Percentiles rank a stretch among this genome's conserved stretches.
Evolutionary conservation across 53 echinoderm and acorn worm species (phyloP).

Genomic region (Apostichopus leukothele): DNA sequence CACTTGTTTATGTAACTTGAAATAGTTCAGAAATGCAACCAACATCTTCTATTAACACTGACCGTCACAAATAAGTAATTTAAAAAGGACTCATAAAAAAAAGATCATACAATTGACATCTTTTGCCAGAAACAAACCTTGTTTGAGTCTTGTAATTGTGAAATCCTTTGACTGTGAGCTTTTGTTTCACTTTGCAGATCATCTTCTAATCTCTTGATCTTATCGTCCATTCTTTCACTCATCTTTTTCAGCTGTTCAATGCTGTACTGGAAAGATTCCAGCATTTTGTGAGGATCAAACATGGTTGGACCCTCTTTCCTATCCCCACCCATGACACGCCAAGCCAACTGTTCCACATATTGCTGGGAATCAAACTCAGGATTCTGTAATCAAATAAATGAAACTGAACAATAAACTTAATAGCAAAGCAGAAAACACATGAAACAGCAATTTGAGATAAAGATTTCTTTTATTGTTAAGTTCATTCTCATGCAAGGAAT

Average conservation of each 20-base stretch:
- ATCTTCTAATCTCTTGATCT: slow-evolving; percentile 73
- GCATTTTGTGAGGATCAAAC: slow-evolving; percentile 90
- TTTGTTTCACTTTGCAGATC: slow-evolving; percentile 77
- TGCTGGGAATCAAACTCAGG: slow-evolving; percentile 91
- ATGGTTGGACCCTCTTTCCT: slow-evolving; percentile 76
- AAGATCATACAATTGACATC: too few relatives aligned
- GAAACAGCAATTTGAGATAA: too few relatives aligned
- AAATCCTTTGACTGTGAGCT: slow-evolving; percentile 81
- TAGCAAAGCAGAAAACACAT: too few relatives aligned
- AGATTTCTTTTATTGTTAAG: too few relatives aligned
- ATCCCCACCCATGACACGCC: slow-evolving; percentile 89
- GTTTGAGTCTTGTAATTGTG: slow-evolving; percentile 83
- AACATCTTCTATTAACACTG: too few relatives aligned
- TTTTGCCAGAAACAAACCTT: slow-evolving; percentile 59
- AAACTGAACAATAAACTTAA: too few relatives aligned
- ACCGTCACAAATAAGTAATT: too few relatives aligned
- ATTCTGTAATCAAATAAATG: slow-evolving; percentile 55
- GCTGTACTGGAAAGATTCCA: slow-evolving; percentile 81
- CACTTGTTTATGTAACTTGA: too few relatives aligned
- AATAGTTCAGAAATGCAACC: too few relatives aligned
- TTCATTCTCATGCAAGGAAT: too few relatives aligned
- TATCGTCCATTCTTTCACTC: slow-evolving; percentile 80
- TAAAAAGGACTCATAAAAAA: too few relatives aligned
- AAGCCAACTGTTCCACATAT: slow-evolving; percentile 95
- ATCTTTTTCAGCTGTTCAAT: slow-evolving; percentile 89